These are phyloP conservation scores for Pogonus chalceus DNA, from an alignment of 1,140 invertebrate genomes.

Conservation along the genomic window DNA sequence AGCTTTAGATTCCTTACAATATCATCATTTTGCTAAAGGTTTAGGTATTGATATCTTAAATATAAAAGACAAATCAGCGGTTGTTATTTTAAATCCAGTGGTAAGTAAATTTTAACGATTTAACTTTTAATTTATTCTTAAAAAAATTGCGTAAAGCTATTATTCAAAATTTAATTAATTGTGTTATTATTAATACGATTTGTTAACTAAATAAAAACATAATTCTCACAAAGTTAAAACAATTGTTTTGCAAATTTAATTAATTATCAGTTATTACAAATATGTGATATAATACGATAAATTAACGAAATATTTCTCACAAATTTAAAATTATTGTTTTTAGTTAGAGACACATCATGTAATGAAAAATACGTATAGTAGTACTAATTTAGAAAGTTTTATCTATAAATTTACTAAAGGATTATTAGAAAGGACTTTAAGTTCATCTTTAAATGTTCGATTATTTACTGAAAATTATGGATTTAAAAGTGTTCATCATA, in stretches of 20 bases:
- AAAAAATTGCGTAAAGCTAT: conserved; percentile 7
- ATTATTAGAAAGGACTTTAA: conserved; percentile 39
- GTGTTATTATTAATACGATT: neutral
- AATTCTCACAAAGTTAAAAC: neutral
- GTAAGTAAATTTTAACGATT: conserved; percentile 37
- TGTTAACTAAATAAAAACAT: neutral
- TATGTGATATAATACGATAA: no score
- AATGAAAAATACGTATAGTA: conserved; percentile 46
- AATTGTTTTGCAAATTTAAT: neutral
- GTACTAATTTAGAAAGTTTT: conserved; percentile 46
- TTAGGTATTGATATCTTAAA: conserved; percentile 57
- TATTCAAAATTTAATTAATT: conserved; percentile 8
- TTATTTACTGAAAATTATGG: conserved; percentile 32
- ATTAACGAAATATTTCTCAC: neutral
- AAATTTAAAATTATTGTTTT: conserved; percentile 25
- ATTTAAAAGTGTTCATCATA: conserved; percentile 14
- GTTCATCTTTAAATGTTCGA: conserved; percentile 33
- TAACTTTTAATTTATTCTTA: conserved; percentile 17
- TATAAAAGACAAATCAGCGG: conserved; percentile 51
- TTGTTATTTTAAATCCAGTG: conserved; percentile 60
- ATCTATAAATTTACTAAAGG: conserved; percentile 54
- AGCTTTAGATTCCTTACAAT: conserved; percentile 58
- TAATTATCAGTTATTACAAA: conserved; percentile 10
- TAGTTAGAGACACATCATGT: conserved; percentile 59
- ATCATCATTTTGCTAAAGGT: conserved; percentile 59